Evolutionary conservation across 2,113 vertebrate genomes (phyloP), one percentile per base, ranked within the genome.

Genomic region (Lanius collurio): DNA sequence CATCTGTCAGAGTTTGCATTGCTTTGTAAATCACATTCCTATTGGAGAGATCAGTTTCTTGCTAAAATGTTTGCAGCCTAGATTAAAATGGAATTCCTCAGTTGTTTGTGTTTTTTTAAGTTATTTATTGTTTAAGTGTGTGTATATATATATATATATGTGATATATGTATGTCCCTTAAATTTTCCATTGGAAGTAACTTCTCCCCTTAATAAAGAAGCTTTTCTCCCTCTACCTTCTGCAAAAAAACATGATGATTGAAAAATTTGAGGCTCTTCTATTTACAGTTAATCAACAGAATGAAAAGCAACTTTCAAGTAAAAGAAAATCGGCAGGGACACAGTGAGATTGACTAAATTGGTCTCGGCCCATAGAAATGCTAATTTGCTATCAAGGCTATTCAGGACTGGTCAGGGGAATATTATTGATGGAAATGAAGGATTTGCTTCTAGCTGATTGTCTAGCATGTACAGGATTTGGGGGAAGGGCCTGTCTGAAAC

Each of bases 361-460:
- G 73, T 87, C 64, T 91, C 2, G 6, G 90, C 57, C 65, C 73
- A 94, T 85, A 94, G 69, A 93, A 87, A 94, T 91, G 92, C 86
- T 94, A 88, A 94, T 94, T 94, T 89, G 59, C 86, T 87, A 89
- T 97, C 76, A 70, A 68, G 65, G 64, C 94, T 93, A 91, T 96
- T 97, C 93, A 95, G 86, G 93, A 84, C 76, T 87, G 95, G 91
- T 92, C 86, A 94, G 80, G 89, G 89, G 93, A 94, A 94, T 97
- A 93, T 96, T 96, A 97, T 71, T 95, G 92, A 94, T 94, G 89
- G 95, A 96, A 94, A 82, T 78, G 59, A 83, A 96, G 93, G 91
- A 94, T 94, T 96, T 96, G 77, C 83, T 91, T 94, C 73, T 92
- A 67, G 69, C 77, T 84, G 89, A 91, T 81, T 91, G 73, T 94